A percentile compares a stretch with the other conserved stretches of the same genome.
phyloP scores from a whole-genome alignment of 2,888 invertebrate genomes.

The Xestia c-nigrum region DNA sequence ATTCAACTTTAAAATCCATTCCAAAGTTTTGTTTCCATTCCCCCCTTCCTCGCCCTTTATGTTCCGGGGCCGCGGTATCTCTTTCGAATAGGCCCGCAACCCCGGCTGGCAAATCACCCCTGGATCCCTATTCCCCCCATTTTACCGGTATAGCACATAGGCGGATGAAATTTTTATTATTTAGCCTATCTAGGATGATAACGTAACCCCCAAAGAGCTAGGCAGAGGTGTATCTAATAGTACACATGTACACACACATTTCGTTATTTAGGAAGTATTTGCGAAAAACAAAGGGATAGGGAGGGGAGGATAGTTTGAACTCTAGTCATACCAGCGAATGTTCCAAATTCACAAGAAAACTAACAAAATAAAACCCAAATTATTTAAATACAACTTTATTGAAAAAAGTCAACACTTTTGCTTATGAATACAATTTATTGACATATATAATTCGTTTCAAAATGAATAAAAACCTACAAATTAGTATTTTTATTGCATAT shows the following conservation, averaged over 20 bases:
- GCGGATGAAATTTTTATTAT: neutral
- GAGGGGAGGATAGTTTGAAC: neutral
- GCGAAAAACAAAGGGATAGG: neutral
- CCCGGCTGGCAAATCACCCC: no score
- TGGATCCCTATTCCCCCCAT: no score
- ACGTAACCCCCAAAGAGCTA: no score
- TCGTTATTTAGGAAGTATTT: neutral
- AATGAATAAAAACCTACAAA: slow-evolving; percentile 28
- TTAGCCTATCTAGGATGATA: neutral
- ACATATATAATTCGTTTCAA: slow-evolving; percentile 33
- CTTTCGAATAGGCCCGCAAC: no score
- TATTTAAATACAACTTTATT: slow-evolving; percentile 67
- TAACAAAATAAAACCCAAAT: slow-evolving; percentile 7
- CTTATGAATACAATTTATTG: slow-evolving; percentile 43
- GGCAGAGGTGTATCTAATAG: no score
- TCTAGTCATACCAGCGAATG: neutral
- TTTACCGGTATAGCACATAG: neutral
- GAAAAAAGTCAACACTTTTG: slow-evolving; percentile 61
- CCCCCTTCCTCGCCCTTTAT: no score
- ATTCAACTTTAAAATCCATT: no score
- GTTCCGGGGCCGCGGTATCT: no score
- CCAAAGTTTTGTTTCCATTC: no score
- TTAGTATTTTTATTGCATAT: slow-evolving; percentile 54
- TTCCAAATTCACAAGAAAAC: neutral
- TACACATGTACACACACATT: no score